A percentile compares a stretch with the other conserved stretches of the same genome.
phyloP scores from a whole-genome alignment of 2,888 invertebrate genomes.

The Oscheius myriophilus region DNA sequence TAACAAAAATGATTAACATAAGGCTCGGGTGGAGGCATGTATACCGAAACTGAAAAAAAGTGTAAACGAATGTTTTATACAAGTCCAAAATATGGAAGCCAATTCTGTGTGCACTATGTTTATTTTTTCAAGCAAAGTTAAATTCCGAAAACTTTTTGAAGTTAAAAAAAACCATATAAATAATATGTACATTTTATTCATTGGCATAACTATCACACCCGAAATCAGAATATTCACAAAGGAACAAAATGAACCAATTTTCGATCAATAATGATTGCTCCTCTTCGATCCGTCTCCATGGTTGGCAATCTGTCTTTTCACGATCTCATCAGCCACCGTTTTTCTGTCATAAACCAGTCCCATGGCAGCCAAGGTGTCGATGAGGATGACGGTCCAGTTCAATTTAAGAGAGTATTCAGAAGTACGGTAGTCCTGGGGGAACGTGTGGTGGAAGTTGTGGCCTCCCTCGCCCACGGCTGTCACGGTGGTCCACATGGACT shows the following conservation, averaged over 20 bases:
- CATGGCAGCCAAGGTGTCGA: conserved; percentile 58
- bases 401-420: conserved; percentile 58
- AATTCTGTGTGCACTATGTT: no score
- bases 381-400: conserved; percentile 63
- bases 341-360: conserved; percentile 67
- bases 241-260: not conserved
- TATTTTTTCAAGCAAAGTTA: no score
- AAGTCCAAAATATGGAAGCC: no score
- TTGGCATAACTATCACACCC: not conserved
- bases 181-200: no score
- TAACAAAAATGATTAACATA: no score
- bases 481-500: conserved; percentile 64
- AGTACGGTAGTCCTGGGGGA: conserved; percentile 72
- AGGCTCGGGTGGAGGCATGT: no score
- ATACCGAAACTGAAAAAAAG: no score
- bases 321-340: conserved; percentile 45
- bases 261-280: not conserved
- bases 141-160: no score
- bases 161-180: no score
- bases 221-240: not conserved
- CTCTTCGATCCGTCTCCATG: conserved; percentile 38
- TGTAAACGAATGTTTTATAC: no score
- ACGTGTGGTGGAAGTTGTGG: conserved; percentile 75
- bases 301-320: conserved; percentile 52
- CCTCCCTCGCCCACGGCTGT: conserved; percentile 72